phyloP scores from a whole-genome alignment of 2,888 invertebrate species.

The Beris chalybata region DNA sequence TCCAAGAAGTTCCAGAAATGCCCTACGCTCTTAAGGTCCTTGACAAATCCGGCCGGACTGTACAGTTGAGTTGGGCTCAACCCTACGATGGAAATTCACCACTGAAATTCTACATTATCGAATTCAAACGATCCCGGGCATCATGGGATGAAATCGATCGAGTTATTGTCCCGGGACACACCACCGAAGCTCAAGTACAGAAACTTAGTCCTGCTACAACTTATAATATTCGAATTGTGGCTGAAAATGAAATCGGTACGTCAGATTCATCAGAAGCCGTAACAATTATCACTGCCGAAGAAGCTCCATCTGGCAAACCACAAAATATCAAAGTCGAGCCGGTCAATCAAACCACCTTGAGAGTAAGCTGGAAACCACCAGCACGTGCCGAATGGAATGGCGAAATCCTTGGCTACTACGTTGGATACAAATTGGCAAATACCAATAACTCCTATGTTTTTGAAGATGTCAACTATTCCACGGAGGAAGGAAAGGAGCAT shows the following conservation, averaged over 20 bases:
- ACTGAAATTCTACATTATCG: conserved; percentile 85
- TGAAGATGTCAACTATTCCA: conserved; percentile 88
- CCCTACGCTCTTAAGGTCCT: conserved; percentile 86
- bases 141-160: conserved; percentile 85
- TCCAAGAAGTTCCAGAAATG: conserved; percentile 81
- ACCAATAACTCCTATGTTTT: conserved; percentile 86
- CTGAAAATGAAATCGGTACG: conserved; percentile 91
- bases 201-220: conserved; percentile 88
- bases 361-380: conserved; percentile 90
- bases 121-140: conserved; percentile 84
- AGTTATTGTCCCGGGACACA: conserved; percentile 86
- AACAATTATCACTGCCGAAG: conserved; percentile 93
- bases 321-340: conserved; percentile 84
- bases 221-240: conserved; percentile 89
- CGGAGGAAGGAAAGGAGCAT: conserved; percentile 90
- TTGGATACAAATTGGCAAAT: conserved; percentile 83
- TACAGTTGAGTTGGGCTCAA: conserved; percentile 89
- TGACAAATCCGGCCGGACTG: conserved; percentile 87
- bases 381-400: conserved; percentile 89
- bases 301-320: conserved; percentile 82
- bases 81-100: conserved; percentile 92
- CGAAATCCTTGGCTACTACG: conserved; percentile 87
- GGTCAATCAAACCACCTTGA: conserved; percentile 81
- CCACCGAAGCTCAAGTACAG: conserved; percentile 86
- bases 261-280: conserved; percentile 92